These are phyloP conservation scores for Nothoprocta pentlandii DNA, from an alignment of 2,113 vertebrate genomes.

Conservation along the genomic window DNA sequence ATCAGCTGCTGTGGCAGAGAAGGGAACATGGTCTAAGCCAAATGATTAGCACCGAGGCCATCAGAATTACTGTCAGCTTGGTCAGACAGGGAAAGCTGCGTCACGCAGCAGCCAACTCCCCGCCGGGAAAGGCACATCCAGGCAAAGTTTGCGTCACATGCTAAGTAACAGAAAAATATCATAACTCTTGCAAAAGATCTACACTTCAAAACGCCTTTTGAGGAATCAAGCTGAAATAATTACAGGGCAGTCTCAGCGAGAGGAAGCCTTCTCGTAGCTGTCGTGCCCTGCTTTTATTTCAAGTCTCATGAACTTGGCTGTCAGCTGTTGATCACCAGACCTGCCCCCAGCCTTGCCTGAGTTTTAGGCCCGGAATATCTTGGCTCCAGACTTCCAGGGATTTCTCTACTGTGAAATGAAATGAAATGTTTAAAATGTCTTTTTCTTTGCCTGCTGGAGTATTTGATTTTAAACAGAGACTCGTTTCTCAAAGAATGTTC, in stretches of 20 bases:
- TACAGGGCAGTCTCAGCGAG: too few species aligned
- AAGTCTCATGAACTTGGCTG: neutral
- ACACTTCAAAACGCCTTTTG: neutral
- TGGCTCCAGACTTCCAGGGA: neutral
- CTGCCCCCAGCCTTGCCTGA: neutral
- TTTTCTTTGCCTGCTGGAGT: neutral
- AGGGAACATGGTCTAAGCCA: neutral
- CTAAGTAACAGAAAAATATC: neutral
- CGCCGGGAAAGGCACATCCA: too few species aligned
- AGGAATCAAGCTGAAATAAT: neutral
- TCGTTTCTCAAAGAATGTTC: neutral
- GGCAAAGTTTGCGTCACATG: neutral
- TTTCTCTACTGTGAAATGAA: neutral
- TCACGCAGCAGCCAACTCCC: neutral
- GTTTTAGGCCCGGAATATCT: rapidly evolving
- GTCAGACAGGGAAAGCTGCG: rapidly evolving
- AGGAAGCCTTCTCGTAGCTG: neutral
- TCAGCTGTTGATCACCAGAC: neutral
- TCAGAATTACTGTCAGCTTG: rapidly evolving
- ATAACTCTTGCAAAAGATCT: neutral
- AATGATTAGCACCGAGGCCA: neutral
- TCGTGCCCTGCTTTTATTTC: neutral
- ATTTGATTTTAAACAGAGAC: neutral
- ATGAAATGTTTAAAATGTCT: rapidly evolving
- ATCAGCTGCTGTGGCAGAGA: neutral